These are phyloP conservation scores for Euzetes globulus DNA, from an alignment of 2,888 invertebrate genomes.

Conservation along the genomic window DNA sequence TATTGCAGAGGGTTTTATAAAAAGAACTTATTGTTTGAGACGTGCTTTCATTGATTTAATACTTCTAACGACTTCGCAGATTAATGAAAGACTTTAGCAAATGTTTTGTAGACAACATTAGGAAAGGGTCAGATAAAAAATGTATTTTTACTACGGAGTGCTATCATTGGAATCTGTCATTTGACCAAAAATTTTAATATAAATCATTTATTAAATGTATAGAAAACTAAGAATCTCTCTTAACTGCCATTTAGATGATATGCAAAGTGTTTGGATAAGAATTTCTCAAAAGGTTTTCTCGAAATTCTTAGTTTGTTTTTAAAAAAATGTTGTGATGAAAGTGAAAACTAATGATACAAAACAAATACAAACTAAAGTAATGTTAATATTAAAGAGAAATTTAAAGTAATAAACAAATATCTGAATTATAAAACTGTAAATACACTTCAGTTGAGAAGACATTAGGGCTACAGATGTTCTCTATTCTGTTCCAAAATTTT, in stretches of 20 bases:
- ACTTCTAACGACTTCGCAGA: not conserved
- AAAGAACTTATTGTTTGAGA: not conserved
- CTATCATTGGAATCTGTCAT: not conserved
- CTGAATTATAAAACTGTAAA: conserved; percentile 4
- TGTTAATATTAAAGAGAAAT: not conserved
- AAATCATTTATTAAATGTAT: not conserved
- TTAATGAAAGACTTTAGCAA: not conserved
- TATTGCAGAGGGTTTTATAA: not conserved
- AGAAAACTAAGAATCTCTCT: conserved; percentile 8
- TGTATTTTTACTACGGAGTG: not conserved
- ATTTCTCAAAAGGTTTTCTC: not conserved
- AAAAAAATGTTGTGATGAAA: not conserved
- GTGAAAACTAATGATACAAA: not conserved
- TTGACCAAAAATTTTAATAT: not conserved
- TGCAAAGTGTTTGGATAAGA: conserved; percentile 20
- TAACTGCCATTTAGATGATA: conserved; percentile 31
- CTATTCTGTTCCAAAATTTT: too few relatives aligned
- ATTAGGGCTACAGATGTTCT: too few relatives aligned
- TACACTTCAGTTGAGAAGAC: not conserved
- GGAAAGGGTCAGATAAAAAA: not conserved
- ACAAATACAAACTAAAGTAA: not conserved
- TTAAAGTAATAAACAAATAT: not conserved
- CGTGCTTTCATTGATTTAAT: not conserved
- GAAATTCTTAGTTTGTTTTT: conserved; percentile 5
- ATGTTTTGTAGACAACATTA: not conserved